Evolutionary conservation across 2,113 vertebrate genomes (phyloP).

Genomic region (Arothron firmamentum): DNA sequence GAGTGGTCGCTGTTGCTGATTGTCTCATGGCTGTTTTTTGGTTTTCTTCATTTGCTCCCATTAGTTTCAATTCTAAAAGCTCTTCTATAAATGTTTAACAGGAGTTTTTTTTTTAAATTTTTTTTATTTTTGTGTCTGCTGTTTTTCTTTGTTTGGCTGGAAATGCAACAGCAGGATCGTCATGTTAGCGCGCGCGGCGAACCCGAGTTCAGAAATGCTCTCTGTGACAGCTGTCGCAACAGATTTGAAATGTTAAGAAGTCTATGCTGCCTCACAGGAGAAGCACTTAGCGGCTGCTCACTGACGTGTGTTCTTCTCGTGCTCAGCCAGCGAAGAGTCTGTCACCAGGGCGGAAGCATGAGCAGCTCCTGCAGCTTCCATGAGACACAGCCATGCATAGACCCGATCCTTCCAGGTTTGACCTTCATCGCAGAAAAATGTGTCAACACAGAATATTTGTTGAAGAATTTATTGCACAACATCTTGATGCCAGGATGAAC

Average conservation of each 20-base stretch:
- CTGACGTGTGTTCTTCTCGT: slow-evolving; percentile 54
- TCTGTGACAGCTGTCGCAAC: slow-evolving; percentile 49
- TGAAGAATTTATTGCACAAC: no score
- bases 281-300: slow-evolving; percentile 49
- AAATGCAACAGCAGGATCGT: slow-evolving; percentile 56
- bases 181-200: slow-evolving; percentile 57
- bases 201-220: slow-evolving; percentile 52
- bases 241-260: slow-evolving; percentile 62
- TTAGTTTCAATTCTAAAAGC: slow-evolving; percentile 64
- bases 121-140: slow-evolving; percentile 57
- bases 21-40: slow-evolving; percentile 70
- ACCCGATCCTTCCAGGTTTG: no score
- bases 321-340: slow-evolving; percentile 43
- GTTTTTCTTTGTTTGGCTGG: slow-evolving; percentile 63
- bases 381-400: not conserved
- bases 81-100: slow-evolving; percentile 54
- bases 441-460: no score
- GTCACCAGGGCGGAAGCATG: slow-evolving; percentile 39
- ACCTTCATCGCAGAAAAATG: no score
- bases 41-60: slow-evolving; percentile 49
- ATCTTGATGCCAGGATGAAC: no score
- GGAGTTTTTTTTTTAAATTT: slow-evolving; percentile 49
- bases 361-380: slow-evolving; percentile 25
- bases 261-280: slow-evolving; percentile 44
- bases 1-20: slow-evolving; percentile 73